These are phyloP conservation scores for Corythoichthys haematopterus DNA, from an alignment of 2,113 vertebrate genomes.

Conservation along the genomic window DNA sequence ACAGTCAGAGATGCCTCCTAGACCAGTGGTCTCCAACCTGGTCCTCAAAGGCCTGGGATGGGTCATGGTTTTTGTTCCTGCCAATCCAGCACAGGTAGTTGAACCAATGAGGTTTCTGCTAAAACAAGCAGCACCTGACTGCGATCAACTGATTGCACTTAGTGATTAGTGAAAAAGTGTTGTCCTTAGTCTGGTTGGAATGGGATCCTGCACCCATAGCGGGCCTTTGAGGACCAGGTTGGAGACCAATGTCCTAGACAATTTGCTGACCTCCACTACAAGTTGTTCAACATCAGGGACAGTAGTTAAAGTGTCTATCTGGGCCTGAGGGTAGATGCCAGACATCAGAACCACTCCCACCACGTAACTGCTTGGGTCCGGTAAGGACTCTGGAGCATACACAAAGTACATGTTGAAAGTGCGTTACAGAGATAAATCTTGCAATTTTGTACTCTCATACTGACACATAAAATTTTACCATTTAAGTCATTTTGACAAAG, in stretches of 20 bases:
- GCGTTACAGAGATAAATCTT: not conserved
- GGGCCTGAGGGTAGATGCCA: conserved; percentile 37
- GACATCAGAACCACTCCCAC: conserved; percentile 67
- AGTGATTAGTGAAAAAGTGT: too few species aligned
- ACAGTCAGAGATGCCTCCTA: not conserved
- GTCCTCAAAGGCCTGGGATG: too few species aligned
- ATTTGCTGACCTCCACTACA: conserved; percentile 62
- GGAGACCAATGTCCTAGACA: too few species aligned
- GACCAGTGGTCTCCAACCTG: too few species aligned
- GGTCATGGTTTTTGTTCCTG: too few species aligned
- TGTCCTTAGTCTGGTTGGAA: too few species aligned
- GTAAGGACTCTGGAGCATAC: conserved; percentile 53
- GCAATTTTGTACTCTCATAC: not conserved
- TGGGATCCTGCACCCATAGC: too few species aligned
- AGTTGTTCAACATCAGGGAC: conserved; percentile 43
- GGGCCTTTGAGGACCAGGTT: too few species aligned
- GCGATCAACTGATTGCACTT: too few species aligned
- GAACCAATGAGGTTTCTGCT: too few species aligned
- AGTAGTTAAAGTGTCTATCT: conserved; percentile 29
- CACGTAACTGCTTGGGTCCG: conserved; percentile 58
- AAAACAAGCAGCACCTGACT: too few species aligned
- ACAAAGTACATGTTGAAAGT: not conserved
- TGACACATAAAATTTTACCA: conserved; percentile 36
- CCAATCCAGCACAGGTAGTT: too few species aligned
- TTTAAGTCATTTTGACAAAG: conserved; percentile 63